Evolutionary conservation across 2,113 vertebrate genomes (phyloP), one percentile per base, ranked within the genome.

Genomic region (Collichthys lucidus): DNA sequence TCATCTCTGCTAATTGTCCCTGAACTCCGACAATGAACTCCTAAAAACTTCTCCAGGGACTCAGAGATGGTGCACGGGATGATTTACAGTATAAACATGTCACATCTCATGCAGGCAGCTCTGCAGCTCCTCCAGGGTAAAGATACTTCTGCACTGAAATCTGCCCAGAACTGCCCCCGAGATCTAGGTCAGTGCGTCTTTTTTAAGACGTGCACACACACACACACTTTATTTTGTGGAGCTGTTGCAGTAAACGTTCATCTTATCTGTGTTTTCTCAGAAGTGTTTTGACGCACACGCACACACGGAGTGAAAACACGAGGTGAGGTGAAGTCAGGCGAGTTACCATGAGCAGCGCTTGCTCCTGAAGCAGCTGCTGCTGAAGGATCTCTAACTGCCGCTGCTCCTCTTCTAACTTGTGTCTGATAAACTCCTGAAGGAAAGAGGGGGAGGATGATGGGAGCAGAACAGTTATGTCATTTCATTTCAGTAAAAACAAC

Each of bases 291-390:
- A 60, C 10, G 3, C 31, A 59, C 44, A 52, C 6, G 65, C 42
- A 35, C 19, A 44, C 19, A 9, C 10, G 66, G 50, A 78, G 53
- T 63, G 35, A 78, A 65, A 69, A 74, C 40, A 82, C 59, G 16
- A 72, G 42, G 64, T 35, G 35, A 60, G 57, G 73, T 66, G 31
- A 74, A 56, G 72, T 42, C 78, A 68, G 56, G 82, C 74, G 49
- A 83, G 87, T 97, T 97, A 98, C 97, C 97, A 98, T 96, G 75
- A 98, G 96, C 82, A 98, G 93, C 40, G 97, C 97, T 92, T 98
- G 97, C 93, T 98, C 97, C 95, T 98, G 97, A 86, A 98, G 96
- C 90, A 98, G 90, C 95, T 98, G 97, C 95, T 98, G 97, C 93
- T 98, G 97, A 63, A 98, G 96, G 86, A 97, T 97, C 93, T 98